Conservation (phyloP, 2,113 vertebrate genomes). For the Taurulus bubalis region DNA sequence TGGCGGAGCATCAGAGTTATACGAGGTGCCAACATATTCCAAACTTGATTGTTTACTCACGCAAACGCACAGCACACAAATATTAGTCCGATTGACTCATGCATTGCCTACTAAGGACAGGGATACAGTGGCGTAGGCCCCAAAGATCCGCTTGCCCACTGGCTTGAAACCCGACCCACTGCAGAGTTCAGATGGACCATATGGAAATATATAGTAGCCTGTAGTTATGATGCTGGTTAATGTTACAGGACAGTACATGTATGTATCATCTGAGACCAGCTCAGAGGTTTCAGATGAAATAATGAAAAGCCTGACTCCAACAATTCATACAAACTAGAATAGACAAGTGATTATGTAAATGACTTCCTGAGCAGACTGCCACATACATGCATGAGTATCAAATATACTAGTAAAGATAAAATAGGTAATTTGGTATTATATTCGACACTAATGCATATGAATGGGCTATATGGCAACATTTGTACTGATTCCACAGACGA, state of each 20-base stretch:
- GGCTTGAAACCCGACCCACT: conserved; percentile 52
- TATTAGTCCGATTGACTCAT: conserved; percentile 38
- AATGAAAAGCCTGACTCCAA: conserved; percentile 22
- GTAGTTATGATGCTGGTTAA: conserved; percentile 32
- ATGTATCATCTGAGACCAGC: conserved; percentile 26
- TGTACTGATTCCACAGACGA: background rate
- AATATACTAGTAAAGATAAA: background rate
- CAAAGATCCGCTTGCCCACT: conserved; percentile 11
- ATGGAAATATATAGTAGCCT: conserved; percentile 33
- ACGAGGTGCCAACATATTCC: conserved; percentile 13
- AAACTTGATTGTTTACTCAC: background rate
- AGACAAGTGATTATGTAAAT: background rate
- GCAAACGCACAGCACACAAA: background rate
- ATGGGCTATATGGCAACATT: background rate
- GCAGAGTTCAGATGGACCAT: conserved; percentile 17
- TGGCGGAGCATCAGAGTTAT: background rate
- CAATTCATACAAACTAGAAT: background rate
- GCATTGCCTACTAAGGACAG: conserved; percentile 42
- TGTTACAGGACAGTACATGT: conserved; percentile 26
- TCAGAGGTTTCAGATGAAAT: conserved; percentile 14
- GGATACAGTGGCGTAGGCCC: background rate
- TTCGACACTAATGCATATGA: background rate
- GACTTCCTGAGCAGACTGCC: background rate
- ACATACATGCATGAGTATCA: background rate
- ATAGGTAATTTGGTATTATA: background rate